Conservation (phyloP, 2,888 invertebrate species). For the Bedellia somnulentella region DNA sequence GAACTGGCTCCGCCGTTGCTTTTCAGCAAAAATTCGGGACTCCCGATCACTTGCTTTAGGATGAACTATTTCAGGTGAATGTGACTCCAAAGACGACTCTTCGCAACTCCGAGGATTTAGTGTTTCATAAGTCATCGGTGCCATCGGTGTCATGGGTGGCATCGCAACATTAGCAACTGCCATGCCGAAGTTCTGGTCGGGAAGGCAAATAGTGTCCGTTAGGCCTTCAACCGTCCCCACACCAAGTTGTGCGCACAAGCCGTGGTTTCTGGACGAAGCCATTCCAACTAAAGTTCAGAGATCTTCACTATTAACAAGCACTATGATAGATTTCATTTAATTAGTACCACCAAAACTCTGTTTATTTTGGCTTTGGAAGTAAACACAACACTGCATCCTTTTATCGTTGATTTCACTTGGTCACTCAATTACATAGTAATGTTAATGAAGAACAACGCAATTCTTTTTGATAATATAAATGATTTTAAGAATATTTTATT, state of each 20-base stretch:
- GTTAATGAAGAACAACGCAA: too few relatives aligned
- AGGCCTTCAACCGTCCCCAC: conserved; percentile 20
- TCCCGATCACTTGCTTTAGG: conserved; percentile 72
- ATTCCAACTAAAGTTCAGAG: neutral
- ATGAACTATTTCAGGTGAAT: conserved; percentile 35
- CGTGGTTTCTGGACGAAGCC: conserved; percentile 1
- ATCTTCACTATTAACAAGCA: too few relatives aligned
- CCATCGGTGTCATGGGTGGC: too few relatives aligned
- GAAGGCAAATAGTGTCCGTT: conserved; percentile 14
- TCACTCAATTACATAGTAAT: too few relatives aligned
- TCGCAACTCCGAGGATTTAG: conserved; percentile 24
- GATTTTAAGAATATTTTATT: too few relatives aligned
- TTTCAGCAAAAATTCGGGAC: conserved; percentile 87
- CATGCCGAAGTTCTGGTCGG: conserved; percentile 25
- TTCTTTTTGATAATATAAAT: too few relatives aligned
- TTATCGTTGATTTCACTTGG: too few relatives aligned
- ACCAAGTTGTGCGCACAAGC: neutral
- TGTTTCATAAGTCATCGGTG: neutral
- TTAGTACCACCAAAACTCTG: too few relatives aligned
- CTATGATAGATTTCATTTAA: too few relatives aligned
- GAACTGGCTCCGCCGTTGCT: conserved; percentile 85
- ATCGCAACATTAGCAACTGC: conserved; percentile 22
- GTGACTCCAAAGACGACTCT: conserved; percentile 45
- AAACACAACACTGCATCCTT: too few relatives aligned
- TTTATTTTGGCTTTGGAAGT: too few relatives aligned